A percentile compares a stretch with the other conserved stretches of the same genome.
These are phyloP conservation scores for Bos indicus DNA, from an alignment of 2,113 vertebrate species.

Conservation along the genomic window DNA sequence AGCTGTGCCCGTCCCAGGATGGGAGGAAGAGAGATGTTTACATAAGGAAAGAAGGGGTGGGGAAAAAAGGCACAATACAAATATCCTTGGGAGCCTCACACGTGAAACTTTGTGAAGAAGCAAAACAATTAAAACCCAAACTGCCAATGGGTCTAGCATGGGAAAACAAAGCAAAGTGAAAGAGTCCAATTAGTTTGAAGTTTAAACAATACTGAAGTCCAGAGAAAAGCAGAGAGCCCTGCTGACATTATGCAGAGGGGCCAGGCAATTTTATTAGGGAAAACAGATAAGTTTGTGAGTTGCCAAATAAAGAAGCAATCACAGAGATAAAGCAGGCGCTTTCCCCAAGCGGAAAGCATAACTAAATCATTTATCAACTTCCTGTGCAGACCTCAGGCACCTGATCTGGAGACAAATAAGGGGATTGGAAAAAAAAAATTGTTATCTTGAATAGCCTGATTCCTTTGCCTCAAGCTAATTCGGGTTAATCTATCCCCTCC, in stretches of 20 bases:
- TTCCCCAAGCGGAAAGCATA: slow-evolving; percentile 13
- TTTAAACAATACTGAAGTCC: slow-evolving; percentile 54
- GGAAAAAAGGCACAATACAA: neutral
- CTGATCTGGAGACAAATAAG: slow-evolving; percentile 51
- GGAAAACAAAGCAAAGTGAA: slow-evolving; percentile 29
- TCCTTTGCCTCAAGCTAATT: slow-evolving; percentile 39
- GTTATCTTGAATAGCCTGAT: slow-evolving; percentile 32
- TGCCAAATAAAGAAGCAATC: slow-evolving; percentile 64
- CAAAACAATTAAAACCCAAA: neutral
- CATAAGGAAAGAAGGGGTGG: neutral
- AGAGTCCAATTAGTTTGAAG: slow-evolving; percentile 49
- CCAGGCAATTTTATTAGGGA: slow-evolving; percentile 57
- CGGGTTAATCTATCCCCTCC: slow-evolving; percentile 28
- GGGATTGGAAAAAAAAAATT: neutral
- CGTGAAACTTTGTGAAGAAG: neutral
- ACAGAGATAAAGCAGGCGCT: slow-evolving; percentile 45
- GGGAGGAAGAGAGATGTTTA: neutral
- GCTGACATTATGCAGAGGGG: slow-evolving; percentile 18
- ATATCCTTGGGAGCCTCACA: neutral
- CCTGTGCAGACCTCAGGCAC: neutral
- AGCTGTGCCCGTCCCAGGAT: neutral
- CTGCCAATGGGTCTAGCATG: neutral
- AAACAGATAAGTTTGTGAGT: slow-evolving; percentile 45
- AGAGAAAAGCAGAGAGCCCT: slow-evolving; percentile 12
- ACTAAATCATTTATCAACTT: slow-evolving; percentile 44